Evolutionary conservation across 1,140 invertebrate species (phyloP), one percentile per base, ranked within the genome.

Genomic region (Anthonomus grandis): DNA sequence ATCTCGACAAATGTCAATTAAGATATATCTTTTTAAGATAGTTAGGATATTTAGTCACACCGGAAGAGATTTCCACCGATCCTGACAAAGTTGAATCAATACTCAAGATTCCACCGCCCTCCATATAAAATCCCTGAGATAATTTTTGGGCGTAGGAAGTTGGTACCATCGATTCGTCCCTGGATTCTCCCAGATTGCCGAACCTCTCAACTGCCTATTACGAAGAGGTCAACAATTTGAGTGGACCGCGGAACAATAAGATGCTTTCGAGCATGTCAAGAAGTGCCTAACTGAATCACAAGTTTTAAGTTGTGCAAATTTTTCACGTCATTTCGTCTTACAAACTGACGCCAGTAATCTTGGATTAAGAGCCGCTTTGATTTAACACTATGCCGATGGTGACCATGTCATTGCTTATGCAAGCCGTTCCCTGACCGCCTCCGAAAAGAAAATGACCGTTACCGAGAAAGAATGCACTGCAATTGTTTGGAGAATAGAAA

Each of bases 401-500:
- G 60, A 62, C 25, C 22, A 42, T 1, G 59, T 63, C 3, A 56
- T 54, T 42, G 41, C 23, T 21, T 64, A 53, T 44, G 18, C 55
- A 4, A 37, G 21, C 18, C 50, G 63, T 12, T 52, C 57, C 0
- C 42, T 66, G 10, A 62, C 47, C 2, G 47, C 55, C 42, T 38
- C 44, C 2, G 79, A 83, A 64, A 53, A 49, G 34, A 76, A 78
- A 21, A 80, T 77, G 49, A 59, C 58, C 3, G 64, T 65, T 4
- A 76, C 74, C 0, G 77, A 82, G 62, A 63, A 67, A 45, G 78
- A 81, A 70, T 73, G 71, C 47, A 57, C 80, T 19, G 75, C 75
- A 0, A 68, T 79, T 12, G 41, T 81, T 2, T 69, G 65, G 59
- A 70, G 69, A 4, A 59, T 80, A 1, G 61, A 76, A 48, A 71